phyloP scores from a whole-genome alignment of 2,797 vertebrate species.

The Protonibea diacanthus region DNA sequence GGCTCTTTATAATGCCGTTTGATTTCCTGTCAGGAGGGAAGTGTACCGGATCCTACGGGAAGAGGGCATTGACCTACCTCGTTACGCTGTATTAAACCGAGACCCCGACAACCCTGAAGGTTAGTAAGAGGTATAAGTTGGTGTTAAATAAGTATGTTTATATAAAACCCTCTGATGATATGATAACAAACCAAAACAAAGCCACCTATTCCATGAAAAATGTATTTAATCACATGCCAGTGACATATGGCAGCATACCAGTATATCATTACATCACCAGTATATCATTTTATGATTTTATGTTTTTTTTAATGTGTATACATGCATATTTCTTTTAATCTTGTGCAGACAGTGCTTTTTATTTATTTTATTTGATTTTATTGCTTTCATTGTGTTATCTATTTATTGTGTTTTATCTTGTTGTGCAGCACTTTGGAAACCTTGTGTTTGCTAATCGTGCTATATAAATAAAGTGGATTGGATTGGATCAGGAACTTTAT shows the following conservation, averaged over 20 bases:
- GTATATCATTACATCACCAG: too few species aligned
- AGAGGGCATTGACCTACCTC: constrained; percentile 96
- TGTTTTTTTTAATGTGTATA: too few species aligned
- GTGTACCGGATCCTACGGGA: constrained; percentile 97
- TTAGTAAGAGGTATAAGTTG: constrained; percentile 63
- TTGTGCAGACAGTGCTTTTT: too few species aligned
- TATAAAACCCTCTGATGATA: neutral
- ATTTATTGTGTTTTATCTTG: too few species aligned
- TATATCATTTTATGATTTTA: too few species aligned
- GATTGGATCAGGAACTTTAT: neutral
- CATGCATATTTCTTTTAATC: too few species aligned
- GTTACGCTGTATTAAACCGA: constrained; percentile 95
- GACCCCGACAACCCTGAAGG: constrained; percentile 96
- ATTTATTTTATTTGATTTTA: too few species aligned
- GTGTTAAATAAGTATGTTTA: neutral
- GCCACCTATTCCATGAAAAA: neutral
- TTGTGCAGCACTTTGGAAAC: too few species aligned
- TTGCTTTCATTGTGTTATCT: too few species aligned
- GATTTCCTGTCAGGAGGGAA: constrained; percentile 88
- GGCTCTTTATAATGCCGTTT: neutral
- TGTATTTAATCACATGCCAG: too few species aligned
- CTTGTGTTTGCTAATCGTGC: too few species aligned
- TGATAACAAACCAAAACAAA: neutral
- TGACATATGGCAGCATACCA: neutral
- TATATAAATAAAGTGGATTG: too few species aligned